Evolutionary conservation across 30 jellyfish, hydroid and myxozoan genomes (phyloP).

Genomic region (Aurelia aurita): DNA sequence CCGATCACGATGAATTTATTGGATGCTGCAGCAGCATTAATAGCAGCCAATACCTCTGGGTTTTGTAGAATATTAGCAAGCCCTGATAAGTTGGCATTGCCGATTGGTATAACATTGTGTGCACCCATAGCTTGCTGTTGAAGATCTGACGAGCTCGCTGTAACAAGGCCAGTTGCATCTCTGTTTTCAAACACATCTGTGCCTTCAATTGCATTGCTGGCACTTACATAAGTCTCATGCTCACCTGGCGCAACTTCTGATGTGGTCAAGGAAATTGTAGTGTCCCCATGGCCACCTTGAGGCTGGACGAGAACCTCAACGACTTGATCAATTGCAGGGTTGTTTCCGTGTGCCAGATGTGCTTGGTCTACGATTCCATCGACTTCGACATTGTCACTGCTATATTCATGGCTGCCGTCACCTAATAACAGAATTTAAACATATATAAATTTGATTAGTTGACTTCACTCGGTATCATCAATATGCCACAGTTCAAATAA

Average conservation of each 20-base stretch:
- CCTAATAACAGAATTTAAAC: not conserved
- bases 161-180: constrained; percentile 59
- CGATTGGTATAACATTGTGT: constrained; percentile 75
- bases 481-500: too few relatives aligned
- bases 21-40: constrained; percentile 97
- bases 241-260: constrained; percentile 54
- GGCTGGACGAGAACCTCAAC: constrained; percentile 98
- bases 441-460: too few relatives aligned
- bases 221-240: constrained; percentile 16
- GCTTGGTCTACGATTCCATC: constrained; percentile 94
- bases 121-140: constrained; percentile 76
- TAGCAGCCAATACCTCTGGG: constrained; percentile 98
- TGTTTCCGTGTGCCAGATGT: constrained; percentile 54
- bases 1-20: constrained; percentile 98
- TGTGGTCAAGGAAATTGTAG: constrained; percentile 72
- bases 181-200: constrained; percentile 43
- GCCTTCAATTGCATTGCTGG: constrained; percentile 43
- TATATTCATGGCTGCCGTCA: constrained; percentile 46
- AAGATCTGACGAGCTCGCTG: constrained; percentile 60
- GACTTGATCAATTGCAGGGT: constrained; percentile 88
- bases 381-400: constrained; percentile 90
- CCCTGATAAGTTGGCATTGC: constrained; percentile 91
- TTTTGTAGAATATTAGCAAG: constrained; percentile 96
- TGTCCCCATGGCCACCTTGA: constrained; percentile 76
- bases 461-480: too few relatives aligned